phyloP scores from a whole-genome alignment of 2,113 vertebrate species.

The Plecotus auritus region DNA sequence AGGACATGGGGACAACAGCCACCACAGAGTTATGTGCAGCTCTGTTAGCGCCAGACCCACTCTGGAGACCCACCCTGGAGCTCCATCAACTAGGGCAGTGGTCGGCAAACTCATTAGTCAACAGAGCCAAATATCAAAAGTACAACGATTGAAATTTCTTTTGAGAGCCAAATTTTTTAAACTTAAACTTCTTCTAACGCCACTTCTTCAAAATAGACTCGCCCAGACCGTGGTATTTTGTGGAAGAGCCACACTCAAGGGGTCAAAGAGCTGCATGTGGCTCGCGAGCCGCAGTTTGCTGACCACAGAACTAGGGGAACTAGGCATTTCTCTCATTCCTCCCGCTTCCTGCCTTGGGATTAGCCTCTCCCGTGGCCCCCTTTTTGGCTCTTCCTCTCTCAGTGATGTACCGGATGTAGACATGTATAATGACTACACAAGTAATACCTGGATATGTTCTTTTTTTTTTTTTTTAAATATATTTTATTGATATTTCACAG shows the following conservation, averaged over 20 bases:
- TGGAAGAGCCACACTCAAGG: no score
- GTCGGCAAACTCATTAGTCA: no score
- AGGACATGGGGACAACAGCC: not conserved
- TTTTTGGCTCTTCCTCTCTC: not conserved
- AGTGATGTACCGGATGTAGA: not conserved
- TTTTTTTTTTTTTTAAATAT: no score
- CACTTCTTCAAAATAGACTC: no score
- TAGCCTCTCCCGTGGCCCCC: not conserved
- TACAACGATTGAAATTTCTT: no score
- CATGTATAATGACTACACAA: not conserved
- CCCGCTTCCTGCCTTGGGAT: not conserved
- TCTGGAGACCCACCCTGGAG: not conserved
- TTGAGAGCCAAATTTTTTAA: no score
- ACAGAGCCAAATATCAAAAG: no score
- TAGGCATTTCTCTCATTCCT: not conserved
- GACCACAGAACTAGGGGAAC: not conserved
- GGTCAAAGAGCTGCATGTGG: no score
- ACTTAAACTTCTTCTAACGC: no score
- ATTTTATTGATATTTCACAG: no score
- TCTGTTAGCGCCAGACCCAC: not conserved
- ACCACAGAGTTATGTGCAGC: not conserved
- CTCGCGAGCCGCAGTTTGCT: no score
- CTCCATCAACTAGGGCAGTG: not conserved
- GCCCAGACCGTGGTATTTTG: no score
- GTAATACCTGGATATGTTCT: not conserved